These are phyloP conservation scores for Thalassoma bifasciatum DNA, from an alignment of 2,113 vertebrate genomes.

Conservation along the genomic window DNA sequence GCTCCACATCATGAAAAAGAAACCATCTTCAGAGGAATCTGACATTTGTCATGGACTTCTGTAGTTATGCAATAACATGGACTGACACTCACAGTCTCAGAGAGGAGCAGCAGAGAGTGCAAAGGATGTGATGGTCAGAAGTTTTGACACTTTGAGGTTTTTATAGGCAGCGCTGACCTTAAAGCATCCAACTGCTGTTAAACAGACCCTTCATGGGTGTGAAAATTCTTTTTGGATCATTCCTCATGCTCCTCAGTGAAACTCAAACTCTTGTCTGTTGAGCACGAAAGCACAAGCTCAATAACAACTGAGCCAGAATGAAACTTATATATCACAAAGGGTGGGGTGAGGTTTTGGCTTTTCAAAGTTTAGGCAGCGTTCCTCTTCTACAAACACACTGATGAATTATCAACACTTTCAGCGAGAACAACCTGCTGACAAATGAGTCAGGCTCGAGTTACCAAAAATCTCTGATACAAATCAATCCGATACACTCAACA, in stretches of 20 bases:
- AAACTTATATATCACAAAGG: slow-evolving; percentile 7
- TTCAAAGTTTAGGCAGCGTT: neutral
- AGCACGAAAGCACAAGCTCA: slow-evolving; percentile 7
- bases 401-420: slow-evolving; percentile 45
- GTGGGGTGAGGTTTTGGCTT: slow-evolving; percentile 8
- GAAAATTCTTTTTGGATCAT: slow-evolving; percentile 16
- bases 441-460: slow-evolving; percentile 25
- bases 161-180: too few relatives aligned
- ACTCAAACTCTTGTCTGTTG: neutral
- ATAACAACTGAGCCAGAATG: slow-evolving; percentile 8
- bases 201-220: neutral
- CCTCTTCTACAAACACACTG: slow-evolving; percentile 32
- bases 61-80: slow-evolving; percentile 27
- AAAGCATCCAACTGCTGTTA: neutral
- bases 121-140: too few relatives aligned
- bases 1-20: slow-evolving; percentile 15
- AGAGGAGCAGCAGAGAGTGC: slow-evolving; percentile 18
- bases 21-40: slow-evolving; percentile 15
- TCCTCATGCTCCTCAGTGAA: slow-evolving; percentile 4
- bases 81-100: slow-evolving; percentile 29
- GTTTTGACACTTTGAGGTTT: too few relatives aligned
- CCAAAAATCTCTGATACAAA: neutral
- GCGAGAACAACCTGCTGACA: slow-evolving; percentile 32
- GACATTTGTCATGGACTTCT: slow-evolving; percentile 16
- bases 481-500: neutral